phyloP scores from a whole-genome alignment of 2,113 vertebrate genomes.

The Ciconia maguari region DNA sequence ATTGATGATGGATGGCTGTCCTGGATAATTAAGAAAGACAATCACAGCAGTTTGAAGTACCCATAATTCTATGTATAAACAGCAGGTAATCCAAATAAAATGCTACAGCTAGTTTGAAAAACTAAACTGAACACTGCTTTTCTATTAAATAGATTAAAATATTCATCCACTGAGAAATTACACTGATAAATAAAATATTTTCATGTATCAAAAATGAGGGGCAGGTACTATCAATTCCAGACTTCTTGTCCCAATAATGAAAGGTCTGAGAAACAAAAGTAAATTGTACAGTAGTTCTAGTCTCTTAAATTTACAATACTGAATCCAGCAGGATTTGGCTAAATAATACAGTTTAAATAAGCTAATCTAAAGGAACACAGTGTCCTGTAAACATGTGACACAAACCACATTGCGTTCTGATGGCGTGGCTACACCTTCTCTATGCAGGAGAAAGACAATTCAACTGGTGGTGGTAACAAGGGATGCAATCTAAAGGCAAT shows the following conservation, averaged over 20 bases:
- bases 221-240: neutral
- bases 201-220: conserved; percentile 20
- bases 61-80: conserved; percentile 36
- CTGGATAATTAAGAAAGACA: neutral
- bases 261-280: neutral
- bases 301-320: conserved; percentile 52
- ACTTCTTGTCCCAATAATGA: conserved; percentile 7
- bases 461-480: neutral
- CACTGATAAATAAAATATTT: conserved; percentile 48
- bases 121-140: conserved; percentile 11
- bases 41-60: conserved; percentile 23
- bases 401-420: conserved; percentile 22
- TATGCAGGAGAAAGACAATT: conserved; percentile 3
- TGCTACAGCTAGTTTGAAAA: conserved; percentile 18
- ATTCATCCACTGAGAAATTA: conserved; percentile 25
- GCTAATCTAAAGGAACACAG: conserved; percentile 55
- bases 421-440: conserved; percentile 1
- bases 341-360: conserved; percentile 55
- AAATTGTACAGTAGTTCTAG: conserved; percentile 36
- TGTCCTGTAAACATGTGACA: conserved; percentile 62
- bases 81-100: conserved; percentile 27
- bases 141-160: conserved; percentile 48
- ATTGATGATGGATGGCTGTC: neutral
- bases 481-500: conserved; percentile 56
- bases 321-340: conserved; percentile 56